Evolutionary conservation across 2,113 vertebrate species (phyloP), one percentile per base, ranked within the genome.

Genomic region (Bufo bufo): DNA sequence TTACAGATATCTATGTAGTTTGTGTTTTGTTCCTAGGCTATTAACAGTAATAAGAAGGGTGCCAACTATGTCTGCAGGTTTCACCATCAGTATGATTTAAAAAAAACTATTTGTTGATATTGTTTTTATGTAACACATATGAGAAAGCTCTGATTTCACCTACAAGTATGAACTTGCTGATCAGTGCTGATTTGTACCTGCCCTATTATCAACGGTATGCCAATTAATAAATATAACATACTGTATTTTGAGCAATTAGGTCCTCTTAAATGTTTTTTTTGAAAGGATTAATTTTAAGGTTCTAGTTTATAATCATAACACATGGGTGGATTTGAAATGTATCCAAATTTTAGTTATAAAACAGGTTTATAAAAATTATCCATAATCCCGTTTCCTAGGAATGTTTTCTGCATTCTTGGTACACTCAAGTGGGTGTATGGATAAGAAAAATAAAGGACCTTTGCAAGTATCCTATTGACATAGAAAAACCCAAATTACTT

Each of bases 271-370:
- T 69, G 65, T 74, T 23, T 58, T 85, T 33, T 85, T 52, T 74
- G 45, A 85, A 71, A 84, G 52, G 66, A 75, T 85, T 85, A 52
- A 84, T 84, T 84, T 52, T 54, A 71, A 33, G n/a, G 65, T 71
- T 84, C 65, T 69, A 69, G 8, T 71, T 69, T 69, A 84, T 52
- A 84, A 49, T 71, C 82, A 84, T 69, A 84, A 84, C 65, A 71
- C 13, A 69, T 84, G 82, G 82, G 82, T 84, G 82, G 82, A 84
- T 84, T 71, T 84, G 63, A 84, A 84, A 84, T 71, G 65, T 84
- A 47, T 84, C 82, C 71, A 69, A 71, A 84, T 47, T 50, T 54
- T 84, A 49, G 71, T 71, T 84, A 84, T 84, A 71, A 84, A 84
- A 54, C 19, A 84, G 65, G 65, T 69, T 71, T 71, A 33, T 71